Evolutionary conservation across 2,888 invertebrate genomes (phyloP), one percentile per base, ranked within the genome.

Genomic region (Amiota minor): DNA sequence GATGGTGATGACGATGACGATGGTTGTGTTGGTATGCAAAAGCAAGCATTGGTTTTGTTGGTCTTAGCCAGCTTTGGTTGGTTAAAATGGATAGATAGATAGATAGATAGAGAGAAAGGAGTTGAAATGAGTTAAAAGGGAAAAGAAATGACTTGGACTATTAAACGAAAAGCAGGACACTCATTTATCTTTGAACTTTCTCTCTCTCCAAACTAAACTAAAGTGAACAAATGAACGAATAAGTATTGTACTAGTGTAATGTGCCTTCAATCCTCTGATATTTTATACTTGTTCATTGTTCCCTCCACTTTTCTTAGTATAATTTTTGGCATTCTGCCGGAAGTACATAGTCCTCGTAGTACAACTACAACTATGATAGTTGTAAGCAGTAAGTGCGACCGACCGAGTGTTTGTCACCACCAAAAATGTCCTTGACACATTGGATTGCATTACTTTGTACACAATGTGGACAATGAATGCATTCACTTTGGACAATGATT

Each of bases 101-200:
- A n/a, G n/a, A 53, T n/a, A n/a, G n/a, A 2, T 3, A 20, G 1
- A 59, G 20, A 20, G 20, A 9, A 20, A 18, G 20, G 11, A 56
- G 10, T 56, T 2, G 2, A 56, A 18, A 16, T 2, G n/a, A 10
- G 3, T 59, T 59, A 18, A 16, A 59, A 20, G 53, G 8, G 20
- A 59, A 16, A 20, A 59, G 18, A 59, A 59, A 8, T 8, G 18
- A 59, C 9, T 20, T 11, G 18, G 20, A 59, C 35, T 35, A 6
- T 35, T 35, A 35, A 35, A n/a, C 53, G 4, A 65, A 46, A 47
- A 23, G 45, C 46, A 65, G 47, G 65, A 18, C 65, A 65, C 47
- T 72, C 80, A 80, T 83, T 83, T 80, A 77, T 78, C 76, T 77
- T 74, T 73, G 64, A 74, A 68, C 49, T 55, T 23, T 70, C 45